Conservation (phyloP, 2,888 invertebrate genomes). For the Toxonevra muliebris region DNA sequence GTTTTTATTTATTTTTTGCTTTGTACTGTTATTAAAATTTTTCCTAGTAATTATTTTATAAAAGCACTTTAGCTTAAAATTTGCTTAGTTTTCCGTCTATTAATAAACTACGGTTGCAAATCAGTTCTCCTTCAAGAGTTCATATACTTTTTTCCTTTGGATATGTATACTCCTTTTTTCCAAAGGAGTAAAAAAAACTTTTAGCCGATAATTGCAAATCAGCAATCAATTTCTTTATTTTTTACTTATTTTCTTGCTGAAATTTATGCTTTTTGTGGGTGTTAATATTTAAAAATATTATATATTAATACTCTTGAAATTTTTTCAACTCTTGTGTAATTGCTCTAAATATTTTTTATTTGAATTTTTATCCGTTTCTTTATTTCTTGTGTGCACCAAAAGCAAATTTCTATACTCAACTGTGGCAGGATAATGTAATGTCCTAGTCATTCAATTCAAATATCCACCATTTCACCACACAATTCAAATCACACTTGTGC, state of each 20-base stretch:
- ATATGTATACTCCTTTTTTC: neutral
- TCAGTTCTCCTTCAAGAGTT: too few relatives aligned
- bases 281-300: conserved; percentile 3
- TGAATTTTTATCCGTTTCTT: conserved; percentile 4
- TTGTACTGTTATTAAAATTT: too few relatives aligned
- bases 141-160: neutral
- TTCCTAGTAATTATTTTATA: too few relatives aligned
- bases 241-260: neutral
- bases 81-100: too few relatives aligned
- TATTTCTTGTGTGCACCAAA: conserved; percentile 19
- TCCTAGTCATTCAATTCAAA: conserved; percentile 14
- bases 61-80: too few relatives aligned
- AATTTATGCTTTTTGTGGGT: neutral
- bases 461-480: too few relatives aligned
- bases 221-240: conserved; percentile 4
- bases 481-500: conserved; percentile 1
- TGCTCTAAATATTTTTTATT: conserved; percentile 26
- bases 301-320: neutral
- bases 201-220: neutral
- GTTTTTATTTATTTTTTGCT: too few relatives aligned
- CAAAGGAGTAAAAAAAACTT: neutral
- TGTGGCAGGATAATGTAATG: conserved; percentile 23
- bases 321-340: conserved; percentile 44
- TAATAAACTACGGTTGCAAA: too few relatives aligned
- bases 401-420: conserved; percentile 44